Base-by-base conservation (phyloP, 1,140 invertebrate species). In the Drepana arcuata region DNA sequence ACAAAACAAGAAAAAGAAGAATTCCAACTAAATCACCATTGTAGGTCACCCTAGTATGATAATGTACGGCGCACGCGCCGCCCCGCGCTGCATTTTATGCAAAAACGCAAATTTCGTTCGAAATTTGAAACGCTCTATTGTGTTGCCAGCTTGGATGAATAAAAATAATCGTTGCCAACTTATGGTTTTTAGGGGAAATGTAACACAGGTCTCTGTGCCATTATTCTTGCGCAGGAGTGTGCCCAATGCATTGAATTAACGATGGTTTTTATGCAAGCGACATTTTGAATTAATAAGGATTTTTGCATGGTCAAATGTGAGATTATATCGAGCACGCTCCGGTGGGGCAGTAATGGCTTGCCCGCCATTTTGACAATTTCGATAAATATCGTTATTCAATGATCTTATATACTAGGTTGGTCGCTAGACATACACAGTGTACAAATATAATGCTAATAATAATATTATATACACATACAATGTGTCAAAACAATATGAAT, bases 51-150 rank as follows among this genome's bases (percentile, higher is more conserved):
- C n/a, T n/a, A n/a, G n/a, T n/a, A n/a, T n/a, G n/a, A n/a, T n/a
- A n/a, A n/a, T n/a, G n/a, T n/a, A n/a, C 38, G 40, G 36, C 69
- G 70, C 74, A 77, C 72, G 74, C 72, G 71, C 70, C 63, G 63
- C 50, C 48, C 48, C 31, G 53, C 43, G 49, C 21, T 51, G 42
- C 57, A 62, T 79, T 81, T 81, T 81, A 81, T 81, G 77, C 77
- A 79, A 81, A 81, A 81, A 81, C 74, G 74, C 77, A 81, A 81
- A 79, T 81, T 81, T 77, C 61, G 47, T 41, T 57, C 48, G 77
- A 79, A 79, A 81, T 79, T 81, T 75, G 77, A 81, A 81, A 81
- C 77, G 77, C 47, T 64, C 60, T 59, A 73, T 81, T 80, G 72
- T 78, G 43, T 51, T 55, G 43, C 50, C 45, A 50, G 43, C 31